These are phyloP conservation scores for Otolemur crassicaudatus DNA, from an alignment of 2,797 vertebrate species.

Conservation along the genomic window DNA sequence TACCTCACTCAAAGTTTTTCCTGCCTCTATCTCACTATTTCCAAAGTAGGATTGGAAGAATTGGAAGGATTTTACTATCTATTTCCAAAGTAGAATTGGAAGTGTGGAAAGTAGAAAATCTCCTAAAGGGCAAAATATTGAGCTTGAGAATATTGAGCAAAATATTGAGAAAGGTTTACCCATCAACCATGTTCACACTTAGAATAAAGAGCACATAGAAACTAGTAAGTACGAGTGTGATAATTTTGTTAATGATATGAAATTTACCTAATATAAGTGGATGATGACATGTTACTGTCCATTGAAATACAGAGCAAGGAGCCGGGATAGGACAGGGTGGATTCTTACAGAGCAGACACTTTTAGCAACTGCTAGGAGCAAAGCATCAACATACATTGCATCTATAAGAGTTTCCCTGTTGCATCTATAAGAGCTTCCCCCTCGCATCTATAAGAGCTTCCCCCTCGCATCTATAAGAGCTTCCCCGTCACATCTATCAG, in stretches of 20 bases:
- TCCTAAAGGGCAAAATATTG: background rate
- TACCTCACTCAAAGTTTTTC: background rate
- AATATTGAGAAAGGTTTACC: background rate
- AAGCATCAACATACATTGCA: fast-evolving
- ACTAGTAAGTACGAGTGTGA: background rate
- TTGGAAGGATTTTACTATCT: background rate
- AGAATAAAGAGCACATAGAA: background rate
- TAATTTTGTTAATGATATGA: background rate
- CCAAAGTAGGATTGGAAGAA: background rate
- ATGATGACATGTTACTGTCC: background rate
- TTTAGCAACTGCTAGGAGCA: background rate
- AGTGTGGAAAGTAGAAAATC: background rate
- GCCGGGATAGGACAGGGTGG: background rate
- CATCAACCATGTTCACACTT: background rate
- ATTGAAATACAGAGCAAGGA: background rate
- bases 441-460: no score
- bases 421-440: no score
- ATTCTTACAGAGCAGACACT: background rate
- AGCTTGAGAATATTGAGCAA: background rate
- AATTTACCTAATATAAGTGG: background rate
- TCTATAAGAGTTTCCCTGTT: background rate
- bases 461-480: fast-evolving
- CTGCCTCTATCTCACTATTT: slow-evolving; percentile 8
- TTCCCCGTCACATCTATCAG: no score
- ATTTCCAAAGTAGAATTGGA: background rate